Base-by-base conservation (phyloP, 2,113 vertebrate species). In the Coptodon rendalli region DNA sequence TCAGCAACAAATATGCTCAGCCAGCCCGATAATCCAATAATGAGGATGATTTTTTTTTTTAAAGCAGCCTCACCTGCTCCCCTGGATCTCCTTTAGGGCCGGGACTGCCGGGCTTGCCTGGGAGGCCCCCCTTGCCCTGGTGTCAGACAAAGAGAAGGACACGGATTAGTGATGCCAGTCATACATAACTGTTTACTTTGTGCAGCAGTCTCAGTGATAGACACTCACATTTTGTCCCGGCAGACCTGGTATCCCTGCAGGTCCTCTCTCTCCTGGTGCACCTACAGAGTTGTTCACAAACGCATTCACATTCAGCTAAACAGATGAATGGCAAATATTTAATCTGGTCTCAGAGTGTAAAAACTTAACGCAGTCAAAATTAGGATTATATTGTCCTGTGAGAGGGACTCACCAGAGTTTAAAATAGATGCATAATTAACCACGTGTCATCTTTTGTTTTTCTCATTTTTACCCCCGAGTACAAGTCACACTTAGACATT, bases 161-260 rank as follows among this genome's bases (percentile, higher is more conserved):
- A 24, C 8, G 8, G 9, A 9, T 89, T 19, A 24, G 54, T 17
- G 6, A 91, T 13, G 3, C 2, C 5, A 17, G 14, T 83, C 31
- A 38, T 53, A 24, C 4, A 29, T 53, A 16, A 10, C 86, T 38
- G 13, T 31, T 54, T 3, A 38, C 6, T 66, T 53, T 80, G 24
- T 80, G 86, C n/a, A 52, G 22, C 38, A 79, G 31, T 85, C 24
- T 7, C 22, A 17, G 52, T 22, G 16, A 66, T 5, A 45, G 34
- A 63, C 13, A 84, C 97, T 95, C 95, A 99, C 98, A 89, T 98
- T 97, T 89, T 87, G 93, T 92, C 98, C 98, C 5, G 97, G 96
- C 56, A 89, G 91, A 87, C 97, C 98, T 4, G 95, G 90, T 8
- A 96, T 94, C 66, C 98, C 98, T 50, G 96, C 93, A 17, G 93